These are phyloP conservation scores for Anadara kagoshimensis DNA, from an alignment of 1,140 invertebrate genomes.

Conservation along the genomic window DNA sequence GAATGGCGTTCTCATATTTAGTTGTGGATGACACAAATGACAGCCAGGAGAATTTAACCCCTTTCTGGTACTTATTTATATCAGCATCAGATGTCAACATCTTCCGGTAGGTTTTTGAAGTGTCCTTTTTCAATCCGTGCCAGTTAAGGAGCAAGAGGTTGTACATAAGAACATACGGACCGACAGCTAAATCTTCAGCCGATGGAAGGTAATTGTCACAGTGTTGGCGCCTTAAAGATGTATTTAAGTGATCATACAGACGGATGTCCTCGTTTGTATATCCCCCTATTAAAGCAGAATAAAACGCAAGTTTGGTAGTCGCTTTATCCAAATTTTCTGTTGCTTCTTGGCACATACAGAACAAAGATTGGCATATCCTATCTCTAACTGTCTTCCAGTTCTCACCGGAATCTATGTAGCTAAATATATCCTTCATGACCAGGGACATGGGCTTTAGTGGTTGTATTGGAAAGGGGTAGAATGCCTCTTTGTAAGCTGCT, in stretches of 20 bases:
- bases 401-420: not conserved
- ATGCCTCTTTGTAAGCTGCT: slow-evolving; percentile 22
- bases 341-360: slow-evolving; percentile 13
- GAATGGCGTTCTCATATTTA: not conserved
- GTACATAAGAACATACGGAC: slow-evolving; percentile 24
- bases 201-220: slow-evolving; percentile 13
- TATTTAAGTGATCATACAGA: slow-evolving; percentile 15
- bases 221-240: slow-evolving; percentile 17
- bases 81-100: not conserved
- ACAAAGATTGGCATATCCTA: slow-evolving; percentile 15
- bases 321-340: not conserved
- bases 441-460: not conserved
- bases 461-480: slow-evolving; percentile 13
- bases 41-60: slow-evolving; percentile 26
- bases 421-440: slow-evolving; percentile 14
- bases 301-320: slow-evolving; percentile 17
- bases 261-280: slow-evolving; percentile 22
- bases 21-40: slow-evolving; percentile 28
- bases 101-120: slow-evolving; percentile 3
- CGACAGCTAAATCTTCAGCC: slow-evolving; percentile 18
- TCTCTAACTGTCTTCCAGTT: slow-evolving; percentile 15
- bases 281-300: slow-evolving; percentile 8
- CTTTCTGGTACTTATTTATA: slow-evolving; percentile 5
- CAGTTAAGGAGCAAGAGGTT: slow-evolving; percentile 18
- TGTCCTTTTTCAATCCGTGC: slow-evolving; percentile 2